Conservation (phyloP, 2,888 invertebrate species). For the Synanthedon myopaeformis region DNA sequence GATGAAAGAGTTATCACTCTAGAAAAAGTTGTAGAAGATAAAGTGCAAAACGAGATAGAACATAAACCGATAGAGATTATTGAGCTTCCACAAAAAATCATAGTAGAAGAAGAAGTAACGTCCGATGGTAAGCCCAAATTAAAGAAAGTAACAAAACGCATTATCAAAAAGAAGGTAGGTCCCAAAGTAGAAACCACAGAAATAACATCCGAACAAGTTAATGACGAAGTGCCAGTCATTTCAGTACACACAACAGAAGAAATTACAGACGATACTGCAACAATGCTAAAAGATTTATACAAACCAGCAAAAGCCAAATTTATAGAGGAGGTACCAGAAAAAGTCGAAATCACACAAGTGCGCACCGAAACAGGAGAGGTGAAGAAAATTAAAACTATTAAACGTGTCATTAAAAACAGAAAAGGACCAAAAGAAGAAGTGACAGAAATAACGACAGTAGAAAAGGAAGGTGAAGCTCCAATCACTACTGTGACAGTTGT, state of each 20-base stretch:
- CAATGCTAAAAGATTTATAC: constrained; percentile 19
- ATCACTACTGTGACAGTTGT: constrained; percentile 10
- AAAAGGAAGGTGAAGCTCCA: constrained; percentile 21
- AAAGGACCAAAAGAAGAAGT: constrained; percentile 29
- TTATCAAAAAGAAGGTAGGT: constrained; percentile 39
- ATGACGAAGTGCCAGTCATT: constrained; percentile 18
- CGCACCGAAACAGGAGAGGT: constrained; percentile 23
- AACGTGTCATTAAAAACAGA: constrained; percentile 27
- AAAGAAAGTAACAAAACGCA: constrained; percentile 26
- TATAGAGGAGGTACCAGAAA: constrained; percentile 26
- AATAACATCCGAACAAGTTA: constrained; percentile 11
- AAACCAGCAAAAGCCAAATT: constrained; percentile 15
- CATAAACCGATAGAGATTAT: constrained; percentile 7
- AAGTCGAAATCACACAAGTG: constrained; percentile 35
- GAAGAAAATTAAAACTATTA: constrained; percentile 20
- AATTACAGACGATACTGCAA: constrained; percentile 20
- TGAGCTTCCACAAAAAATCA: constrained; percentile 32
- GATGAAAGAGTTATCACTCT: constrained; percentile 17
- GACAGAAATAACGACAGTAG: constrained; percentile 22
- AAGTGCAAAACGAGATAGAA: constrained; percentile 25
- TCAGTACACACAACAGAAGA: constrained; percentile 8
- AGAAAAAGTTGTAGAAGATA: constrained; percentile 30
- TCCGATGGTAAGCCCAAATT: constrained; percentile 22
- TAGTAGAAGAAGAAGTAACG: constrained; percentile 7
- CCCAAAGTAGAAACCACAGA: constrained; percentile 15